Conservation (phyloP, 2,113 vertebrate species). For the Oreochromis niloticus region DNA sequence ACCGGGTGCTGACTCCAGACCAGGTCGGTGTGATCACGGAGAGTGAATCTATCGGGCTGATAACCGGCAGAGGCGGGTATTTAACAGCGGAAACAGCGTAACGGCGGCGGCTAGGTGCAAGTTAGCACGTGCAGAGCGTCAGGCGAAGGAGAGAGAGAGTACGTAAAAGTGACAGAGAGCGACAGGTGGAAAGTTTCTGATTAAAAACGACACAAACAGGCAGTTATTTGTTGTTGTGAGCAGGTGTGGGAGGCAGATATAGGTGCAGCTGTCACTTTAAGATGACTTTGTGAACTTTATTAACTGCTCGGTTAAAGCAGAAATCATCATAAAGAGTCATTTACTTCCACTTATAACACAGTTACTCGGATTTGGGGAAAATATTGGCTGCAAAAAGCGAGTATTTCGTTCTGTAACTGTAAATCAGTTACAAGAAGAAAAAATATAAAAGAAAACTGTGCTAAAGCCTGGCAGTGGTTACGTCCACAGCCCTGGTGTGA, state of each 20-base stretch:
- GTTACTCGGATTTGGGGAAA: not conserved
- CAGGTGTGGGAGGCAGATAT: not conserved
- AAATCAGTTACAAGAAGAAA: not conserved
- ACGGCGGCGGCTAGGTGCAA: not conserved
- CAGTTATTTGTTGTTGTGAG: not conserved
- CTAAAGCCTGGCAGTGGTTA: not conserved
- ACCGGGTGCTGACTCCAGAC: not conserved
- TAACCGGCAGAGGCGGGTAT: not conserved
- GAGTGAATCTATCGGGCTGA: not conserved
- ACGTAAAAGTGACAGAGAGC: not conserved
- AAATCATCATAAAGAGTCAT: not conserved
- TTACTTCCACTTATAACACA: not conserved
- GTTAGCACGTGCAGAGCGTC: not conserved
- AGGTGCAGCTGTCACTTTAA: not conserved
- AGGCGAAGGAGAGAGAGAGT: not conserved
- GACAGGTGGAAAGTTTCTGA: not conserved
- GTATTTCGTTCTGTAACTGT: not conserved
- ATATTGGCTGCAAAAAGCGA: not conserved
- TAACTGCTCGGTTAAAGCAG: not conserved
- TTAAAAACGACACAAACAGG: not conserved
- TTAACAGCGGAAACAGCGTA: not conserved
- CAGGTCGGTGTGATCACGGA: not conserved
- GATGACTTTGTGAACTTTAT: not conserved
- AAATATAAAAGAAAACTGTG: not conserved
- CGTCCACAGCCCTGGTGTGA: not conserved